Base-by-base conservation (phyloP, 2,113 vertebrate species). In the Zootoca vivipara region DNA sequence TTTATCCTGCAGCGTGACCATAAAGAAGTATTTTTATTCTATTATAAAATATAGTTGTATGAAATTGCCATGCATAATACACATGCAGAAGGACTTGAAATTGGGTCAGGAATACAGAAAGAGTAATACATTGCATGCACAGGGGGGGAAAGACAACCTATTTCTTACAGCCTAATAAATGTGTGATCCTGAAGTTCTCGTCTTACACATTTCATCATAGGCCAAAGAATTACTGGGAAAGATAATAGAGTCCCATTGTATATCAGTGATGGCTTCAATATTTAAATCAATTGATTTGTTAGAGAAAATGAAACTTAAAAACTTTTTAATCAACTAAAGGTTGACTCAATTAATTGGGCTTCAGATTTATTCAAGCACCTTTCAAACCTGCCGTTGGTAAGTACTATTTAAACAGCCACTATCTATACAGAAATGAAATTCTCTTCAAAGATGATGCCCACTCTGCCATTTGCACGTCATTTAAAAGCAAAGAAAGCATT, bases 21-120 rank as follows among this genome's bases (percentile, higher is more conserved):
- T 79, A 86, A 78, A 69, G 78, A 20, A 86, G 15, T 28, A 74
- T 5, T 26, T 52, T 86, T 69, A 78, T 69, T 79, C 65, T 86
- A 69, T 72, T 70, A 52, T 83, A 72, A 84, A 81, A 38, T 38
- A 64, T 38, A 85, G 7, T 62, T 74, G 62, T 67, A 69, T 79
- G 30, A 46, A 52, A 87, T 70, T 80, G 22, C 10, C 15, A 58
- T 85, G 15, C 33, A 62, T 28, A 85, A 85, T 85, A 75, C 56
- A 58, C 56, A 72, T 40, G 46, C 24, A 80, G 26, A 46, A 72
- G 46, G 5, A 70, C n/a, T 56, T 79, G 64, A 58, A 70, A 56
- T 20, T 56, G 35, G 20, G 24, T 56, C 13, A 56, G 28, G 33
- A 62, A 20, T 70, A 75, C 62, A 87, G 42, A 30, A 40, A 46